A percentile compares a stretch with the other conserved stretches of the same genome.
These are phyloP conservation scores for Rafetus swinhoei DNA, from an alignment of 2,113 vertebrate genomes.

Conservation along the genomic window DNA sequence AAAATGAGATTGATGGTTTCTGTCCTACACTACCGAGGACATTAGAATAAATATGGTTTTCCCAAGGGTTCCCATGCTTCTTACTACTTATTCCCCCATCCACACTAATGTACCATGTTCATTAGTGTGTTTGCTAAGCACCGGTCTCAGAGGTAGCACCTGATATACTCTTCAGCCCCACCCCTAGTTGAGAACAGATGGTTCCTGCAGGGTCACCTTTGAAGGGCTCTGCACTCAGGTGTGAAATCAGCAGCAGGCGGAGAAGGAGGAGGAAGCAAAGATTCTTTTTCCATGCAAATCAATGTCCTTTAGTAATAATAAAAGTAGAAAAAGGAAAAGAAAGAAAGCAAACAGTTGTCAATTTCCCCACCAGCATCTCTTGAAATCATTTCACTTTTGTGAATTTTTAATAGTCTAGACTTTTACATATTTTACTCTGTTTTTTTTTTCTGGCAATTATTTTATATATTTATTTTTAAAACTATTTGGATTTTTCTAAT, in stretches of 20 bases:
- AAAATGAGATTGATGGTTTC: not conserved
- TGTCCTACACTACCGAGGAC: not conserved
- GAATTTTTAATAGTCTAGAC: constrained; percentile 42
- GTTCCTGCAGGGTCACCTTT: not conserved
- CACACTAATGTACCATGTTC: not conserved
- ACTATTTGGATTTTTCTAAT: not conserved
- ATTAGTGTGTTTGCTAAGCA: not conserved
- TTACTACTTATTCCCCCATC: not conserved
- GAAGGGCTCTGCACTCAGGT: not conserved
- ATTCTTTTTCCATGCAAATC: not conserved
- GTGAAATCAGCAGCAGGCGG: not conserved
- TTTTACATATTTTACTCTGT: constrained; percentile 46
- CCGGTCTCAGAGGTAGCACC: not conserved
- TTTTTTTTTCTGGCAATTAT: not conserved
- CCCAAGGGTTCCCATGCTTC: not conserved
- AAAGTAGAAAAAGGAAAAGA: not conserved
- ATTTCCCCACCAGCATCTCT: constrained; percentile 28
- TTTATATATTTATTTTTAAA: constrained; percentile 26
- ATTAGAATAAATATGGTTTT: constrained; percentile 12
- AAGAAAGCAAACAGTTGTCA: not conserved
- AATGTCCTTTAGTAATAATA: not conserved
- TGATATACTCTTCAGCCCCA: not conserved
- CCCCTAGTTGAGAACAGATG: not conserved
- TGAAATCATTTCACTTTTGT: constrained; percentile 38
- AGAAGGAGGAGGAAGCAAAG: not conserved